Percentiles rank a stretch among this genome's conserved stretches.
Evolutionary conservation across 1,140 invertebrate species (phyloP).

Genomic region (Teleopsis dalmanni): DNA sequence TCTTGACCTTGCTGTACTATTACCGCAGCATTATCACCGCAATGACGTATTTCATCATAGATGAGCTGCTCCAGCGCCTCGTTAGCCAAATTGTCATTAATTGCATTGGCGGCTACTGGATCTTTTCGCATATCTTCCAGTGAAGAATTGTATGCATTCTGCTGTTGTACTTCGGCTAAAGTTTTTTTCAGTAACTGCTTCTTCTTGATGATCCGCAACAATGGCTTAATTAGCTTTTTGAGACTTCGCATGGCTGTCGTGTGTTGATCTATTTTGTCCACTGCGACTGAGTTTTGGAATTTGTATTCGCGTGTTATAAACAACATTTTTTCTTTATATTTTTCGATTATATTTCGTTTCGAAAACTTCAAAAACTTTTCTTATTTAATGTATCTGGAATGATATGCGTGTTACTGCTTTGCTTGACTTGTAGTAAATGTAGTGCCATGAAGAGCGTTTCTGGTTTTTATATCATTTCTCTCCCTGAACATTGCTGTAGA

Average conservation of each 20-base stretch:
- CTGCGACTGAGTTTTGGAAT: conserved; percentile 24
- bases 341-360: background rate
- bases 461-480: too few relatives aligned
- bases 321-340: conserved; percentile 21
- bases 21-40: conserved; percentile 51
- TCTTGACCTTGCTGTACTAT: conserved; percentile 53
- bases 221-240: conserved; percentile 48
- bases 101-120: conserved; percentile 37
- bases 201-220: conserved; percentile 48
- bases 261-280: conserved; percentile 38
- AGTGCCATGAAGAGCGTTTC: too few relatives aligned
- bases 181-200: conserved; percentile 44
- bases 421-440: too few relatives aligned
- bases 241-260: conserved; percentile 43
- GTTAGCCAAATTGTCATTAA: conserved; percentile 53
- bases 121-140: conserved; percentile 46
- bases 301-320: conserved; percentile 42
- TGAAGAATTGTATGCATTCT: conserved; percentile 40
- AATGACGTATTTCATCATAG: conserved; percentile 53
- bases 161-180: conserved; percentile 30
- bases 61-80: conserved; percentile 55
- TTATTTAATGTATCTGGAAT: too few relatives aligned
- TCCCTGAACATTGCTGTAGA: too few relatives aligned
- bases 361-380: background rate
- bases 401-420: too few relatives aligned